Evolutionary conservation across 2,113 vertebrate genomes (phyloP).

Genomic region (Pongo pygmaeus): DNA sequence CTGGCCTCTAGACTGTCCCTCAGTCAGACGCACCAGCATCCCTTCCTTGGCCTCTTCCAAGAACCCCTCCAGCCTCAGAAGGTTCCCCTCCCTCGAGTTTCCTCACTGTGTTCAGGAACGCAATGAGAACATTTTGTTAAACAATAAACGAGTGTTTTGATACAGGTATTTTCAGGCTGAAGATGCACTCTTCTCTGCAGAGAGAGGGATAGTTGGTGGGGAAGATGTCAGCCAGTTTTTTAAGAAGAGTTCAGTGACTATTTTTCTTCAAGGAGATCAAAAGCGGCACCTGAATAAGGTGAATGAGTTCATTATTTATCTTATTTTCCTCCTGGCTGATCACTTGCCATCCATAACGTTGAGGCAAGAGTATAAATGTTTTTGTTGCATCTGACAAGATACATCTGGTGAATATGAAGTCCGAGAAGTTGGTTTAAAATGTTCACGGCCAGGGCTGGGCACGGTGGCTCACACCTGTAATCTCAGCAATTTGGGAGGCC

Average conservation of each 20-base stretch:
- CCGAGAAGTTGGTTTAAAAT: neutral
- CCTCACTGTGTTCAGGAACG: neutral
- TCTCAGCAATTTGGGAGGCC: no score
- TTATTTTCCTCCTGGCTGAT: neutral
- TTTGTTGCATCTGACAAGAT: neutral
- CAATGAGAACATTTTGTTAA: neutral
- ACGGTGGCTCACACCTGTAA: no score
- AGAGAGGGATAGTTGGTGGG: neutral
- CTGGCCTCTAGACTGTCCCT: neutral
- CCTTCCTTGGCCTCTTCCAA: neutral
- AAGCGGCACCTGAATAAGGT: neutral
- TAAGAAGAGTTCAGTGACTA: neutral
- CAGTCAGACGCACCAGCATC: neutral
- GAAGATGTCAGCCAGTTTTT: neutral
- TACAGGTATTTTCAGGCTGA: neutral
- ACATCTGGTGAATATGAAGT: neutral
- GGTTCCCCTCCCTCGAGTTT: neutral
- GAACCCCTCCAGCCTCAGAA: neutral
- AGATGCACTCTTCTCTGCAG: neutral
- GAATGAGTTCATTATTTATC: neutral
- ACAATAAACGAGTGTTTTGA: neutral
- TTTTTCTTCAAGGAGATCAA: conserved; percentile 1
- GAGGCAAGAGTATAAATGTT: neutral
- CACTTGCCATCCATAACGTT: neutral
- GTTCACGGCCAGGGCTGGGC: neutral